Evolutionary conservation across 1,140 invertebrate genomes (phyloP), one percentile per base, ranked within the genome.

Genomic region (Lasioglossum albipes): DNA sequence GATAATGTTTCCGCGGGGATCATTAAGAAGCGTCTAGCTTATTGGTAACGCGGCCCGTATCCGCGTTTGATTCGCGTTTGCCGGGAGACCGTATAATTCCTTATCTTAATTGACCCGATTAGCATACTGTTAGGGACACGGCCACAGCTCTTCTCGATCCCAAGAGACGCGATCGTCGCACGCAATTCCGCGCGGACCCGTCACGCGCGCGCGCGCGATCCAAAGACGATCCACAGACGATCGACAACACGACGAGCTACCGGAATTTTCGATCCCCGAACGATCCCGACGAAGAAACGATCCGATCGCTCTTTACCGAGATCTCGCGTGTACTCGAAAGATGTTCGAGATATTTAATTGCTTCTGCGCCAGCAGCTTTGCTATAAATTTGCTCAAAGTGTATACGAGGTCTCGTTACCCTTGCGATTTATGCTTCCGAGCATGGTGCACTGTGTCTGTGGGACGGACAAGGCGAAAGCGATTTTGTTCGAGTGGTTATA

Each of bases 41-140:
- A 74, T 74, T 36, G 62, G 9, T 27, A 22, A 42, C 65, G 18
- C 20, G 6, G 49, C 27, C 57, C 20, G 54, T 74, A 79, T 74
- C 71, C 73, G 71, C 42, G 62, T 79, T 79, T 79, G 77, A 79
- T 79, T 79, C 54, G 77, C 77, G 77, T 79, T 74, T 74, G 77
- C 49, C 77, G 54, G 62, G 22, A 66, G 71, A 42, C 10, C 70
- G 71, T 79, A 79, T 74, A 74, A 67, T 74, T 79, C 77, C 77
- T 79, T 79, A 79, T 79, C 77, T 79, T 79, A 79, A 79, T 79
- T 79, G 77, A 79, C 62, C 77, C 77, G 77, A 79, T 79, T 79
- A 79, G 77, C 77, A 79, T 79, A 79, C 54, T 74, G 77, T 79
- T 59, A 66, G 54, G 49, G 54, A 13, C 13, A 36, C 36, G 36